phyloP scores from a whole-genome alignment of 2,888 invertebrate species.

The Sympetrum striolatum region DNA sequence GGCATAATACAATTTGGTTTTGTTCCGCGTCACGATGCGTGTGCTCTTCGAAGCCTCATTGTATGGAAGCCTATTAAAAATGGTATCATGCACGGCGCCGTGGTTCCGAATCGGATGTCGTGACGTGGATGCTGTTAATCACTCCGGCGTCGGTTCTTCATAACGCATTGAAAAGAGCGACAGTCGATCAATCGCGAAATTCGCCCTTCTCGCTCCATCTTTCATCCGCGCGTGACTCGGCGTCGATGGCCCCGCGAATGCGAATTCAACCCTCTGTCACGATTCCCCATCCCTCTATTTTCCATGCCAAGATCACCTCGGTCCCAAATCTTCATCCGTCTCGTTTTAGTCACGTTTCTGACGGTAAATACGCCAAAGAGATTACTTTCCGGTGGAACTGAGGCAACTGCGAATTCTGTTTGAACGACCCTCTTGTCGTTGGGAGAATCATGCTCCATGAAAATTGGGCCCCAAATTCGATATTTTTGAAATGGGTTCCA shows the following conservation, averaged over 20 bases:
- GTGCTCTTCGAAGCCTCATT: not conserved
- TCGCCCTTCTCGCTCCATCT: not conserved
- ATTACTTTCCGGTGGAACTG: too few relatives aligned
- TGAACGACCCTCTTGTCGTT: too few relatives aligned
- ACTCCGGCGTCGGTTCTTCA: not conserved
- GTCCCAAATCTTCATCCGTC: not conserved
- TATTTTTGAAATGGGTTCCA: too few relatives aligned
- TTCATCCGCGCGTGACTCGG: not conserved
- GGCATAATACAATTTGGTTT: too few relatives aligned
- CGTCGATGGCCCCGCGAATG: not conserved
- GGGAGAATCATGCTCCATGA: too few relatives aligned
- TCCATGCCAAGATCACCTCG: not conserved
- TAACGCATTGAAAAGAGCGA: not conserved
- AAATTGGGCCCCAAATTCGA: too few relatives aligned
- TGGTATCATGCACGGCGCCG: not conserved
- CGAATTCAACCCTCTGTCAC: not conserved
- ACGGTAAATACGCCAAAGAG: too few relatives aligned
- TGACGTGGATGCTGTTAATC: not conserved
- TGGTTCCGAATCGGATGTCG: not conserved
- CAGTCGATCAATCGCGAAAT: not conserved
- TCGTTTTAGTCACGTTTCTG: not conserved
- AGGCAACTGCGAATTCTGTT: too few relatives aligned
- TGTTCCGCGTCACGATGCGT: not conserved
- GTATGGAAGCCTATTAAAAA: not conserved
- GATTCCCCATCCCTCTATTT: not conserved